Conservation (phyloP, 2,888 invertebrate genomes). For the Ischnus inquisitorius region DNA sequence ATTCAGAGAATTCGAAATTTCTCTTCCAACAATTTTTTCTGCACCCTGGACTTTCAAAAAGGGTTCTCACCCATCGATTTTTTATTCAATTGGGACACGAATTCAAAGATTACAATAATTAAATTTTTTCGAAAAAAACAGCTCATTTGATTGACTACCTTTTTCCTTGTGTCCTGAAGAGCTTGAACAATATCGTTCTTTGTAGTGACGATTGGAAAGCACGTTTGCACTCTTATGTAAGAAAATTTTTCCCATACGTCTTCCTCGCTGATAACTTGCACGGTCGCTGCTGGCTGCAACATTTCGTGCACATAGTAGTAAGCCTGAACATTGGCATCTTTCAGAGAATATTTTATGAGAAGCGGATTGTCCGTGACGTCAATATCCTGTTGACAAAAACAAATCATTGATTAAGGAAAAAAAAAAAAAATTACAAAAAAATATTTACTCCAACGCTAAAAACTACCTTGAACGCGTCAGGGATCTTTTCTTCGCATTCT, state of each 20-base stretch:
- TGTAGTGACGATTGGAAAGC: conserved; percentile 89
- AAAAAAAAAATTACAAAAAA: not conserved
- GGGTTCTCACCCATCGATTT: no score
- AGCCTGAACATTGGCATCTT: conserved; percentile 88
- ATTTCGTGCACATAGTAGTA: conserved; percentile 91
- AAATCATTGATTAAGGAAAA: not conserved
- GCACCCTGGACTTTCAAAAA: no score
- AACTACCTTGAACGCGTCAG: conserved; percentile 87
- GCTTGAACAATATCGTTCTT: conserved; percentile 86
- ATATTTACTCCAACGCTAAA: conserved; percentile 74
- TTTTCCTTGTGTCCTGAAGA: conserved; percentile 90
- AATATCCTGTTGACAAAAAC: conserved; percentile 86
- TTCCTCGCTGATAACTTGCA: conserved; percentile 88
- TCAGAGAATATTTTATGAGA: conserved; percentile 87
- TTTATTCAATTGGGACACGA: no score
- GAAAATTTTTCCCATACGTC: conserved; percentile 90
- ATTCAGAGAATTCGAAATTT: no score
- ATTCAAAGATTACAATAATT: no score
- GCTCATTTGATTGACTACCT: conserved; percentile 84
- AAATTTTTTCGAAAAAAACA: no score
- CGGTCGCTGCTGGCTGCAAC: conserved; percentile 88
- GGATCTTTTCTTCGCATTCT: conserved; percentile 88
- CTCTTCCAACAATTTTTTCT: no score
- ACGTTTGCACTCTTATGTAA: conserved; percentile 90
- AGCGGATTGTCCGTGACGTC: conserved; percentile 94